Percentiles rank a stretch among this genome's conserved stretches.
These are phyloP conservation scores for Choloepus hoffmanni DNA, from an alignment of 2,113 vertebrate species.

Conservation along the genomic window DNA sequence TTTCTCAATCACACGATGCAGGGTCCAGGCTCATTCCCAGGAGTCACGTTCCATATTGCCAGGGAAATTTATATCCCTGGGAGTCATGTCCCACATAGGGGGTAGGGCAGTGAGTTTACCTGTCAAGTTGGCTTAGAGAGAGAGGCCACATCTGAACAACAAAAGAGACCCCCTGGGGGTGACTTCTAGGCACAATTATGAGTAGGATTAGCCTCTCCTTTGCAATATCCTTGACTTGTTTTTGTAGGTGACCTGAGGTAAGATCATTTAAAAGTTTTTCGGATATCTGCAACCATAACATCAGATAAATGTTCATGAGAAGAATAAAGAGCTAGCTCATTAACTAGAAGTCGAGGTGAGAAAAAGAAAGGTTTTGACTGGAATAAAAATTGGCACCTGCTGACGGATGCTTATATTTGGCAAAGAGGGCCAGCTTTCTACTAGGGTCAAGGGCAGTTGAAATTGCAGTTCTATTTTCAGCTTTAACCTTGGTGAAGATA, in stretches of 20 bases:
- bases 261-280: neutral
- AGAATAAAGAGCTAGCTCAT: neutral
- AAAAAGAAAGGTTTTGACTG: neutral
- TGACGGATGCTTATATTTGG: neutral
- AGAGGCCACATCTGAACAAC: no score
- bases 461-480: constrained; percentile 8
- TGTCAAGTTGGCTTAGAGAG: no score
- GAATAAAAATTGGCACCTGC: neutral
- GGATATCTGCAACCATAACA: neutral
- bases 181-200: no score
- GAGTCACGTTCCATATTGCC: no score
- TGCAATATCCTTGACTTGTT: neutral
- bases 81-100: no score
- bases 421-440: neutral
- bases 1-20: no score
- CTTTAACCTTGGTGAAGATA: neutral
- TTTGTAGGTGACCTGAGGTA: neutral
- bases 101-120: no score
- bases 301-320: neutral
- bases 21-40: no score
- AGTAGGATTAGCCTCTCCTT: no score
- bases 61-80: no score
- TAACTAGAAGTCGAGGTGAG: neutral
- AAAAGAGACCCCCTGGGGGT: no score
- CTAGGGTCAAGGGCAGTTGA: constrained; percentile 11